A percentile compares a stretch with the other conserved stretches of the same genome.
Evolutionary conservation across 2,888 invertebrate genomes (phyloP).

Genomic region (Drosophila barbarae): DNA sequence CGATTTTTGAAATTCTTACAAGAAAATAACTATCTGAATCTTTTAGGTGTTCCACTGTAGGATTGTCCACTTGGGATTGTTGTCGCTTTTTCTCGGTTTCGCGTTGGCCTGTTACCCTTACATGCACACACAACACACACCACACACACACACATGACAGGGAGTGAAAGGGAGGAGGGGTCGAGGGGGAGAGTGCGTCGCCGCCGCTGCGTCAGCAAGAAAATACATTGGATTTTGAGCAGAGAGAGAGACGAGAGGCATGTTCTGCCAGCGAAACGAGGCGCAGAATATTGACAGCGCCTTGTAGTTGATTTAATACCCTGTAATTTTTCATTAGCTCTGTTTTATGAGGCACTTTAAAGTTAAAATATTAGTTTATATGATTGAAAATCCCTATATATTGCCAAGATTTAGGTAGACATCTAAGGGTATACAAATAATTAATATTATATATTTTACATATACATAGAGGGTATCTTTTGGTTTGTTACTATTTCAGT

Average conservation of each 20-base stretch:
- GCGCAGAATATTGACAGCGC: conserved; percentile 30
- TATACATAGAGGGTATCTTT: background rate
- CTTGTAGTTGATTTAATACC: conserved; percentile 24
- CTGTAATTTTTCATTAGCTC: background rate
- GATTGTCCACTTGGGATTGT: conserved; percentile 27
- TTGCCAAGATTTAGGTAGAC: too few species aligned
- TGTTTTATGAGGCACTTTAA: background rate
- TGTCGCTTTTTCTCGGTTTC: conserved; percentile 42
- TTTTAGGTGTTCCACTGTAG: conserved; percentile 12
- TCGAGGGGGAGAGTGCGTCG: conserved; percentile 13
- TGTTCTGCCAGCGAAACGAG: conserved; percentile 24
- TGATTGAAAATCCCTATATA: background rate
- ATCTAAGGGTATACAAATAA: background rate
- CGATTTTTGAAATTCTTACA: background rate
- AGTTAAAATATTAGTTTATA: background rate
- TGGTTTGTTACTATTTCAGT: background rate
- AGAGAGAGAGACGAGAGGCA: background rate
- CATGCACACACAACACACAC: conserved; percentile 5
- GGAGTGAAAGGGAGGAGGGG: background rate
- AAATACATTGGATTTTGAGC: conserved; percentile 50
- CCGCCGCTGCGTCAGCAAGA: conserved; percentile 68
- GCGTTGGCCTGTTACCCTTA: conserved; percentile 39
- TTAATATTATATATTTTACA: background rate
- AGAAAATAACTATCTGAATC: too few species aligned
- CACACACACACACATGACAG: conserved; percentile 2